Evolutionary conservation across 64 coral and sea anemone genomes (phyloP).

Genomic region (Pocillopora damicornis): DNA sequence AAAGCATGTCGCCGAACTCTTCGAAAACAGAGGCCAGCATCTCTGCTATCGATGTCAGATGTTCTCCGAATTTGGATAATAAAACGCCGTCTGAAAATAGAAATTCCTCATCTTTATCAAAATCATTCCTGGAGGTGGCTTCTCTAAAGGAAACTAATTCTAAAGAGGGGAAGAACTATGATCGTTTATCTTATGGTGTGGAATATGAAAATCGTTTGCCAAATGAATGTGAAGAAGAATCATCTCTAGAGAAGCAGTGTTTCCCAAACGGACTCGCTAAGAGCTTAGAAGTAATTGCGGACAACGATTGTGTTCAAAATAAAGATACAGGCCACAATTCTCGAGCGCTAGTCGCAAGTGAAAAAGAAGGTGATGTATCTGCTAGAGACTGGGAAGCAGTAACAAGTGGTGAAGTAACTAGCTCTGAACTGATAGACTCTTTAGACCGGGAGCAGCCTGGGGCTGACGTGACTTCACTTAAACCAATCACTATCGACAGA

Average conservation of each 20-base stretch:
- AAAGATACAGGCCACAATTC: not conserved
- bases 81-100: not conserved
- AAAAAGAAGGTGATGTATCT: not conserved
- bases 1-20: not conserved
- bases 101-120: not conserved
- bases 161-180: not conserved
- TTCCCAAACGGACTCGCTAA: too few relatives aligned
- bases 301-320: not conserved
- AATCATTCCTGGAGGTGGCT: not conserved
- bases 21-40: not conserved
- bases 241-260: not conserved
- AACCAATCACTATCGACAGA: constrained; percentile 41
- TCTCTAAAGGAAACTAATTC: not conserved
- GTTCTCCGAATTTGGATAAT: not conserved
- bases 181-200: not conserved
- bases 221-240: not conserved
- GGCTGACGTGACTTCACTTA: not conserved
- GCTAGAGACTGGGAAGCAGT: not conserved
- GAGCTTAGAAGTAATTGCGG: not conserved
- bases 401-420: constrained; percentile 24
- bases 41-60: not conserved
- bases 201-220: not conserved
- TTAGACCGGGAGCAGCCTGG: constrained; percentile 41
- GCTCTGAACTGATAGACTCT: not conserved
- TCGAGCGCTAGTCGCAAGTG: not conserved